These are phyloP conservation scores for Helicoverpa zea DNA, from an alignment of 1,140 invertebrate genomes.

Conservation along the genomic window DNA sequence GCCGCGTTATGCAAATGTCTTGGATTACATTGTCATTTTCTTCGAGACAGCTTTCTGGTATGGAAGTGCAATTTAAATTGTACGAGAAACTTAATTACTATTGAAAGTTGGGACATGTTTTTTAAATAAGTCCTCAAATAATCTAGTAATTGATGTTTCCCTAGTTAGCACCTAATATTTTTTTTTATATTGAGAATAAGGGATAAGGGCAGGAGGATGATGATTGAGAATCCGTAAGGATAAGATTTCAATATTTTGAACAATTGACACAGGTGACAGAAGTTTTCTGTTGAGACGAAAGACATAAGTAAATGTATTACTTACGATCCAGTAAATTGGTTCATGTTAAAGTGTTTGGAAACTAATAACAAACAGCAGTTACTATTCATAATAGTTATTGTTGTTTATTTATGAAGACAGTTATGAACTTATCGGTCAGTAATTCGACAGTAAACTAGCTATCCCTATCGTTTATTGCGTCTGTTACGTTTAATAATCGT, in stretches of 20 bases:
- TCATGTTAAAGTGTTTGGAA: no score
- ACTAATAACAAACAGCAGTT: neutral
- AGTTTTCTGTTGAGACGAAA: no score
- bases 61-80: slow-evolving; percentile 24
- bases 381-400: neutral
- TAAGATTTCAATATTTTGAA: no score
- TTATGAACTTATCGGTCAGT: slow-evolving; percentile 26
- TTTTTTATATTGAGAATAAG: no score
- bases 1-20: slow-evolving; percentile 39
- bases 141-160: no score
- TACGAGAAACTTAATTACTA: neutral
- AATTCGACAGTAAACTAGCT: slow-evolving; percentile 3
- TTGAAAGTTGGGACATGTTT: neutral
- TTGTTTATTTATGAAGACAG: slow-evolving; percentile 9
- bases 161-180: no score
- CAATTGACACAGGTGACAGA: no score
- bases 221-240: no score
- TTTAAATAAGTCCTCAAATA: no score
- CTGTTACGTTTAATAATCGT: slow-evolving; percentile 57
- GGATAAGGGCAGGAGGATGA: no score
- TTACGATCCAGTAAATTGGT: no score
- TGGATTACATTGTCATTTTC: slow-evolving; percentile 40
- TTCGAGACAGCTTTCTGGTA: slow-evolving; percentile 27
- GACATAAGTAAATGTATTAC: no score
- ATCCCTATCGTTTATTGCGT: slow-evolving; percentile 3